These are phyloP conservation scores for Tricholaema leucomelas DNA, from an alignment of 2,113 vertebrate genomes.

Conservation along the genomic window DNA sequence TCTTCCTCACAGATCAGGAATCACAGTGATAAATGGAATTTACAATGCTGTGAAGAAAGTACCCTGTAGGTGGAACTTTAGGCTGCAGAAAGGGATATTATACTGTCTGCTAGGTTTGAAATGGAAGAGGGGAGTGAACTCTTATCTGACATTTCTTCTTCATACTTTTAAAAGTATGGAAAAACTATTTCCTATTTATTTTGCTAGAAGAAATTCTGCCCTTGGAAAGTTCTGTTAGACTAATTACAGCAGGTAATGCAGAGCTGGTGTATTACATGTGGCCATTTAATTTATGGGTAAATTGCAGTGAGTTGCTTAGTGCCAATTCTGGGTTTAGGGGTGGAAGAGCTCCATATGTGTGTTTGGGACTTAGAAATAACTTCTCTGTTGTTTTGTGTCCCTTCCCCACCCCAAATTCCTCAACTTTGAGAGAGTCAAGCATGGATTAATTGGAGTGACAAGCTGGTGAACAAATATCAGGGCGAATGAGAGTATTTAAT, in stretches of 20 bases:
- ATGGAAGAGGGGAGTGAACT: neutral
- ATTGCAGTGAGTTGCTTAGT: neutral
- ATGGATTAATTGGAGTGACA: neutral
- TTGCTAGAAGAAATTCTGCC: neutral
- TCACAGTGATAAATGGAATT: neutral
- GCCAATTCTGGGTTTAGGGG: neutral
- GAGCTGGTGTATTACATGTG: rapidly evolving
- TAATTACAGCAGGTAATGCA: neutral
- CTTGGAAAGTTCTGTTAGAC: neutral
- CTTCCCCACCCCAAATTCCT: neutral
- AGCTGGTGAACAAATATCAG: neutral
- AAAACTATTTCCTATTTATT: neutral
- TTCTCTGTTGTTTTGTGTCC: neutral
- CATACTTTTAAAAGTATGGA: neutral
- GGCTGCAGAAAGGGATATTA: neutral
- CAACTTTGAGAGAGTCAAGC: neutral
- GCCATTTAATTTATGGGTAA: neutral
- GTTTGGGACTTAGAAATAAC: neutral
- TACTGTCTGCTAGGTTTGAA: neutral
- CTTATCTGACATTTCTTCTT: neutral
- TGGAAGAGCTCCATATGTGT: no score
- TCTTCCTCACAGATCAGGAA: slow-evolving; percentile 1
- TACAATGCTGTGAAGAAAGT: neutral
- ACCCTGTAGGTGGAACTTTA: neutral
- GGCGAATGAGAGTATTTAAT: neutral